A percentile compares a stretch with the other conserved stretches of the same genome.
phyloP scores from a whole-genome alignment of 2,888 invertebrate genomes.

The Aphidius colemani region DNA sequence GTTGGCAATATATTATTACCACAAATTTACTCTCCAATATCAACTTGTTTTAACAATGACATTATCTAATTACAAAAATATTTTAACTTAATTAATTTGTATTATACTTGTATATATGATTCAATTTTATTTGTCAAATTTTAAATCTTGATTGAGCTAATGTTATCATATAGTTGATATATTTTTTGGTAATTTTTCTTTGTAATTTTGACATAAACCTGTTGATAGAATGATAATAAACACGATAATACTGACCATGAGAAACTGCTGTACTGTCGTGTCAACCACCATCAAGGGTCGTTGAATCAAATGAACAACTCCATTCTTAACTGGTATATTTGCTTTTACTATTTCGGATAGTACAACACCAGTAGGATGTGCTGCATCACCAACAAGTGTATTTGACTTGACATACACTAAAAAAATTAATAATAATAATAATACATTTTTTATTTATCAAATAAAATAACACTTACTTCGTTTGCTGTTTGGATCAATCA shows the following conservation, averaged over 20 bases:
- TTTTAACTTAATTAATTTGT: not conserved
- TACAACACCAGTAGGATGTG: constrained; percentile 82
- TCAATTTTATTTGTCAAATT: not conserved
- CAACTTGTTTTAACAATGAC: not conserved
- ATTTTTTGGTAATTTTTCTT: not conserved
- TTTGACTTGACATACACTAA: constrained; percentile 86
- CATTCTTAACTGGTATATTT: constrained; percentile 90
- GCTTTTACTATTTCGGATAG: constrained; percentile 85
- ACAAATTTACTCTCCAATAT: no score
- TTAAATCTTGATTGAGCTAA: no score
- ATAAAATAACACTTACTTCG: constrained; percentile 60
- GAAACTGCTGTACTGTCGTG: constrained; percentile 81
- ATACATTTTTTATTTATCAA: constrained; percentile 22
- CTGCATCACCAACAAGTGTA: constrained; percentile 76
- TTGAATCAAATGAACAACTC: constrained; percentile 90
- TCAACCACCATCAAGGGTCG: constrained; percentile 91
- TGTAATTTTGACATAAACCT: not conserved
- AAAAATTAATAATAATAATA: constrained; percentile 34
- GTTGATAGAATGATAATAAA: no score
- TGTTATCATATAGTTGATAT: not conserved
- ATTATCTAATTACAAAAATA: not conserved
- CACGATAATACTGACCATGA: constrained; percentile 70
- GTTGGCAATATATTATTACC: not conserved
- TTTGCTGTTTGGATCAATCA: constrained; percentile 71
- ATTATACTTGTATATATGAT: not conserved